A percentile compares a stretch with the other conserved stretches of the same genome.
These are phyloP conservation scores for Sarcophilus harrisii DNA, from an alignment of 2,797 vertebrate species.

Conservation along the genomic window DNA sequence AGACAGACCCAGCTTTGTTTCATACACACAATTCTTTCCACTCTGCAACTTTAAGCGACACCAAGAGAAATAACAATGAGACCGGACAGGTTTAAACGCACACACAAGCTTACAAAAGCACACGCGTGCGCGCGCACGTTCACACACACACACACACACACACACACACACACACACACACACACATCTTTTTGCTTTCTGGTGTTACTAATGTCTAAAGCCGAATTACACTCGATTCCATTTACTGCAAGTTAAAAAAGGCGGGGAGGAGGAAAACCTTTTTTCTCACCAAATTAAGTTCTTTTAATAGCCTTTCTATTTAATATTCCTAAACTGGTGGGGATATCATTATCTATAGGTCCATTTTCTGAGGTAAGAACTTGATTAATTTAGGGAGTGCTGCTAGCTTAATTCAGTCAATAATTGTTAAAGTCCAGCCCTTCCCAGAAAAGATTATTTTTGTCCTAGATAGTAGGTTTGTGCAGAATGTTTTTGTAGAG, in stretches of 20 bases:
- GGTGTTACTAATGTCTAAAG: neutral
- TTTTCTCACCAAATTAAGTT: neutral
- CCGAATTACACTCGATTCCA: neutral
- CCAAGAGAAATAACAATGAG: conserved; percentile 13
- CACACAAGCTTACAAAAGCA: neutral
- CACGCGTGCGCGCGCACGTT: neutral
- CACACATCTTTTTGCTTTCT: neutral
- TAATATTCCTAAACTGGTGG: neutral
- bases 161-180: neutral
- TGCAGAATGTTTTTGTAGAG: neutral
- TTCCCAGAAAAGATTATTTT: conserved; percentile 35
- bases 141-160: neutral
- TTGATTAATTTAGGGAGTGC: neutral
- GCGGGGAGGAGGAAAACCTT: neutral
- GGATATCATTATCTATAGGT: neutral
- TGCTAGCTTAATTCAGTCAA: conserved; percentile 20
- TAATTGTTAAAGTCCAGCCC: conserved; percentile 20
- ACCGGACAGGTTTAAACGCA: neutral
- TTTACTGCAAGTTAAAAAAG: neutral
- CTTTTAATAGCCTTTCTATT: neutral
- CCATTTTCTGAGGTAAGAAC: conserved; percentile 35
- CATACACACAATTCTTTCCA: neutral
- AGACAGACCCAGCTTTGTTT: neutral
- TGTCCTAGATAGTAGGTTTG: neutral
- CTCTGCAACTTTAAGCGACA: conserved; percentile 41